Base-by-base conservation (phyloP, 1,140 invertebrate species). In the Aphidius gifuensis region DNA sequence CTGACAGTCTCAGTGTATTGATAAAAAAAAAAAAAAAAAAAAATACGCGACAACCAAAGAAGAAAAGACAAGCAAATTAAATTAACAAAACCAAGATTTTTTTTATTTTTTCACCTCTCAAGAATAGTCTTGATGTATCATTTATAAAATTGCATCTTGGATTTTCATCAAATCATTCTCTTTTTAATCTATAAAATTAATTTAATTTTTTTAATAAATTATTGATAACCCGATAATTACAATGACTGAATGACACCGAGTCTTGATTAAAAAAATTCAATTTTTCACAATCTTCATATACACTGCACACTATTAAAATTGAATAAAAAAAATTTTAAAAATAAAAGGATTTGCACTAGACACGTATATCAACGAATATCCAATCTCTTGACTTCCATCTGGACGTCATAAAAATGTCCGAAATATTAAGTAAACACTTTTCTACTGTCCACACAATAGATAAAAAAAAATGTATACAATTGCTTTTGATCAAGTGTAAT, bases 341-440 rank as follows among this genome's bases (percentile, higher is more conserved):
- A 48, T 54, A 39, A 54, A 54, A 62, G 59, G 42, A 64, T 67
- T 59, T 48, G 58, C 66, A 59, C 43, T 40, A 55, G 38, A 61
- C 51, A 62, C 58, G 62, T 62, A 56, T 64, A 68, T 68, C 68
- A 69, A 66, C 64, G 66, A 68, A 69, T 64, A 61, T 61, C 44
- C 56, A 32, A 32, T 58, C 56, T 55, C 60, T 55, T 51, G 42
- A 58, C 39, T 51, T 57, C 46, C 54, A 40, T 38, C 47, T 43
- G 43, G 40, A 62, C 47, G 47, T 9, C 43, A 44, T n/a, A 43
- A 32, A 54, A 48, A 60, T 21, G 53, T 39, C 40, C 11, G 16
- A 38, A 55, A 44, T 44, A 44, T 44, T 16, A 55, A 43, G 5
- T 8, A 55, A 55, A 16, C 40, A 55, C 53, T 55, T 55, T 55